phyloP scores from a whole-genome alignment of 2,113 vertebrate species.

The Lepisosteus oculatus region DNA sequence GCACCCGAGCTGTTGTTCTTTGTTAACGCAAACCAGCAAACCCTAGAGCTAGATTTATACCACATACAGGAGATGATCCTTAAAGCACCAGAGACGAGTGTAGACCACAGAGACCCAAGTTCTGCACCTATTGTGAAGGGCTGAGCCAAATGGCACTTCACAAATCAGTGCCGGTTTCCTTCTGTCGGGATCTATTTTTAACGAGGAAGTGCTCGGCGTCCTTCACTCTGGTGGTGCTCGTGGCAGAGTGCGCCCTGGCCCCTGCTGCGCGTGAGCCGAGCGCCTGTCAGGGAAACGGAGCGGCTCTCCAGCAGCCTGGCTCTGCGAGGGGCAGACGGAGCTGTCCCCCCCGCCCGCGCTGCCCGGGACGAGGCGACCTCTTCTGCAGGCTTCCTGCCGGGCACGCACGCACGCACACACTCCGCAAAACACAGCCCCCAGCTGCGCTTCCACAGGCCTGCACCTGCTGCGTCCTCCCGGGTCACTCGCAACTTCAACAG shows the following conservation, averaged over 20 bases:
- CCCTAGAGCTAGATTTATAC: too few relatives aligned
- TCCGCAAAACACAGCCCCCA: too few relatives aligned
- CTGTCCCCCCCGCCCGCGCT: background rate
- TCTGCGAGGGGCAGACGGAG: background rate
- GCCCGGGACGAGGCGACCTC: background rate
- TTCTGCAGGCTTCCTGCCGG: background rate
- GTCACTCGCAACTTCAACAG: too few relatives aligned
- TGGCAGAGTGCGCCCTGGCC: background rate
- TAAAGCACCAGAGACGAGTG: too few relatives aligned
- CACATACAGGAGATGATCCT: too few relatives aligned
- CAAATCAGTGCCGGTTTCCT: background rate
- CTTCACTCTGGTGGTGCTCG: background rate
- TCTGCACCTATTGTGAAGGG: background rate
- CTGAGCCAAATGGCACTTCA: background rate
- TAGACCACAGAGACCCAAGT: too few relatives aligned
- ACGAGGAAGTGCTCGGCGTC: background rate
- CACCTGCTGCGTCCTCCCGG: too few relatives aligned
- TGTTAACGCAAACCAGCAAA: too few relatives aligned
- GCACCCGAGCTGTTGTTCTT: too few relatives aligned
- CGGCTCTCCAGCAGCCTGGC: background rate
- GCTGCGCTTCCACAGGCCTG: too few relatives aligned
- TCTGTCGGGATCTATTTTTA: constrained; percentile 16
- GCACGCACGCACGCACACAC: too few relatives aligned
- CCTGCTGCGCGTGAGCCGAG: background rate
- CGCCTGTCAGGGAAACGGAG: background rate